Evolutionary conservation across 2,888 invertebrate genomes (phyloP).

Genomic region (Drosophila phalerata): DNA sequence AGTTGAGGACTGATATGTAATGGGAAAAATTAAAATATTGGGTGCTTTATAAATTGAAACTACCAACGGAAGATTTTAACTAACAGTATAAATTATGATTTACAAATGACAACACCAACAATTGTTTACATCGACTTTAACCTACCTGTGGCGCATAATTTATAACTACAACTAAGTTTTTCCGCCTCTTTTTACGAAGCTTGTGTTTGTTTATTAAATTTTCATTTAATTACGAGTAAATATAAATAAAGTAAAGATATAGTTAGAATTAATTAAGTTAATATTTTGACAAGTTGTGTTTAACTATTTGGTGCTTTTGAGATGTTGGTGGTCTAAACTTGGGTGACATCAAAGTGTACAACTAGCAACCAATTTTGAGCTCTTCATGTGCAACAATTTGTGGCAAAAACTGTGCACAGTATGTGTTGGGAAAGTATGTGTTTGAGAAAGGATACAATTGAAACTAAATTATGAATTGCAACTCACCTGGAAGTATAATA

Average conservation of each 20-base stretch:
- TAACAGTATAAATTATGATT: constrained; percentile 32
- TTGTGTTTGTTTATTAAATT: constrained; percentile 65
- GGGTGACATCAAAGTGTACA: constrained; percentile 50
- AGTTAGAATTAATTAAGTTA: constrained; percentile 64
- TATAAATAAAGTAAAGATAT: constrained; percentile 67
- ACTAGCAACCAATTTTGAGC: constrained; percentile 65
- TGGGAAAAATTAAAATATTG: constrained; percentile 41
- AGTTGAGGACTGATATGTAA: constrained; percentile 11
- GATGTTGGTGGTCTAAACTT: constrained; percentile 43
- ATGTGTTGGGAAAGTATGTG: no score
- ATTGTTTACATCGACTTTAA: constrained; percentile 59
- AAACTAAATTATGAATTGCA: neutral
- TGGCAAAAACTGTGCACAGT: constrained; percentile 40
- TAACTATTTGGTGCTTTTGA: constrained; percentile 52
- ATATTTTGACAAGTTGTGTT: constrained; percentile 56
- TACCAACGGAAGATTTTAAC: constrained; percentile 61
- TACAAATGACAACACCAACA: constrained; percentile 52
- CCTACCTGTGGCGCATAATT: constrained; percentile 85
- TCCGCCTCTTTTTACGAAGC: constrained; percentile 86
- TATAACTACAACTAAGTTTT: constrained; percentile 85
- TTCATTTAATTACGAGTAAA: constrained; percentile 20
- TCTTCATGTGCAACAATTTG: constrained; percentile 43
- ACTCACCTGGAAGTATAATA: constrained; percentile 98
- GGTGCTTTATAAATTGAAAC: constrained; percentile 56
- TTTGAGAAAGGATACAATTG: neutral